These are phyloP conservation scores for Hormaphis cornu DNA, from an alignment of 1,140 invertebrate species.

Conservation along the genomic window DNA sequence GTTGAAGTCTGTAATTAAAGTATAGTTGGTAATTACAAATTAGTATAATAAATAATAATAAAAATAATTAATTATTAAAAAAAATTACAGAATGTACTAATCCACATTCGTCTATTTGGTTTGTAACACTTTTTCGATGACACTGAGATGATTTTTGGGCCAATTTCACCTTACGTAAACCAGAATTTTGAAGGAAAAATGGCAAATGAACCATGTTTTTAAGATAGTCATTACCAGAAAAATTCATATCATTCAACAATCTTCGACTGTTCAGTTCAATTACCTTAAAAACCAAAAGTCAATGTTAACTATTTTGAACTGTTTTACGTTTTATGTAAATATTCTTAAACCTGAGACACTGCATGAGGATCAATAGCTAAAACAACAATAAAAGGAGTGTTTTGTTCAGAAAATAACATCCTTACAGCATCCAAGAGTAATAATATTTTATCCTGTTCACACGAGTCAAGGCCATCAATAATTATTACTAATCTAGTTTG, in stretches of 20 bases:
- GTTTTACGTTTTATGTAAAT: background rate
- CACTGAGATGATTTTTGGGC: conserved; percentile 61
- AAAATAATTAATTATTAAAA: background rate
- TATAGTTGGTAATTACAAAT: background rate
- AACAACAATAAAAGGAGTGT: conserved; percentile 85
- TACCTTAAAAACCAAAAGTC: conserved; percentile 49
- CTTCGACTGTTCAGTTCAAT: conserved; percentile 83
- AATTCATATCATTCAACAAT: conserved; percentile 78
- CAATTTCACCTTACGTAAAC: conserved; percentile 73
- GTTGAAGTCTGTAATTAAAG: conserved; percentile 48
- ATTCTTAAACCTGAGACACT: conserved; percentile 70
- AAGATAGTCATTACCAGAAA: conserved; percentile 86
- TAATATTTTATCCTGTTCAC: conserved; percentile 93
- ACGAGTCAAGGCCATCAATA: conserved; percentile 94
- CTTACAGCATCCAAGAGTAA: conserved; percentile 88
- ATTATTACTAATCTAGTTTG: conserved; percentile 89
- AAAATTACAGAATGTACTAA: conserved; percentile 33
- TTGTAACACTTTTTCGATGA: conserved; percentile 36
- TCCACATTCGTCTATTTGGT: conserved; percentile 33
- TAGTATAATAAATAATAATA: background rate
- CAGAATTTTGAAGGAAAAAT: conserved; percentile 95
- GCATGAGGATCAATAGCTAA: conserved; percentile 94
- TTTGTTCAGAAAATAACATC: conserved; percentile 82
- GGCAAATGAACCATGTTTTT: conserved; percentile 95
- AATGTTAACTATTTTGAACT: background rate